Evolutionary conservation across 2,113 vertebrate genomes (phyloP).

Genomic region (Mirounga angustirostris): DNA sequence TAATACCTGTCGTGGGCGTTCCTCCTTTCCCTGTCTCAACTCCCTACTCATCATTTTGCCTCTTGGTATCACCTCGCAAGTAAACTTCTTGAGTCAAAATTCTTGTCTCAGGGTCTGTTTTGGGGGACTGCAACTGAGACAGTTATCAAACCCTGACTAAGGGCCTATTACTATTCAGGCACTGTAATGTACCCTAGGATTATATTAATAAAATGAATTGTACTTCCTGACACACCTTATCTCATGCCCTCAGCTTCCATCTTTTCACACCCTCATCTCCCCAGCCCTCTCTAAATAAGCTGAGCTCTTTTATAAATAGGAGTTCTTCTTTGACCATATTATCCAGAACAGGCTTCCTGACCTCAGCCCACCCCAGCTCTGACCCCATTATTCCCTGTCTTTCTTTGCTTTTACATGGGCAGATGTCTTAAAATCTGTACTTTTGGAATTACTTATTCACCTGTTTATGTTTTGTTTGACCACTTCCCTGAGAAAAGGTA

Average conservation of each 20-base stretch:
- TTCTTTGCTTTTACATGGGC: not conserved
- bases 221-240: not conserved
- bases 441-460: not conserved
- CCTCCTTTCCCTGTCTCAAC: not conserved
- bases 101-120: not conserved
- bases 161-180: too few species aligned
- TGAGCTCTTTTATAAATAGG: not conserved
- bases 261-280: not conserved
- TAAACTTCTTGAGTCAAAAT: not conserved
- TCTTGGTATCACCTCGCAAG: not conserved
- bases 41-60: not conserved
- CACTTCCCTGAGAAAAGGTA: not conserved
- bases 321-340: not conserved
- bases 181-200: not conserved
- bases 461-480: constrained; percentile 4
- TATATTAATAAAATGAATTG: not conserved
- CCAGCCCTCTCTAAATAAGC: not conserved
- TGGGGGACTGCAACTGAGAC: not conserved
- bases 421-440: not conserved
- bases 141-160: not conserved
- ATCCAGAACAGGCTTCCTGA: not conserved
- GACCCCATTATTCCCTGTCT: not conserved
- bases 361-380: rapidly evolving
- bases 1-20: not conserved
- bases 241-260: not conserved